Conservation (phyloP, 2,888 invertebrate genomes). For the Incurvaria masculella region DNA sequence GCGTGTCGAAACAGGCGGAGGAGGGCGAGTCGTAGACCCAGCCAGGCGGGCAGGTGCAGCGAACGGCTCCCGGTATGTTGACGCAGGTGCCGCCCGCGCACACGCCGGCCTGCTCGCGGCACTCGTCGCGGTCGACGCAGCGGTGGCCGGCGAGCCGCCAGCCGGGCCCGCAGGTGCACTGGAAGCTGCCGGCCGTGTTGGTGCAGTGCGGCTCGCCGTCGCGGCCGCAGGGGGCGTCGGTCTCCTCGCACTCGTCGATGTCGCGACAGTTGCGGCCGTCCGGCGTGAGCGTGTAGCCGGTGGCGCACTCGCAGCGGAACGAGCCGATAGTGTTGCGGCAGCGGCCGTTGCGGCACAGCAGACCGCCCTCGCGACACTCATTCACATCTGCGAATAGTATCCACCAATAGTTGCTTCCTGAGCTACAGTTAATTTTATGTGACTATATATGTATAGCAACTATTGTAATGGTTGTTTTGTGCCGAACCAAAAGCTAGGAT, state of each 20-base stretch:
- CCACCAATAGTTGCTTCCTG: no score
- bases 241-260: slow-evolving; percentile 72
- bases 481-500: background rate
- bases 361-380: slow-evolving; percentile 80
- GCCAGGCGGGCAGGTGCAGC: slow-evolving; percentile 78
- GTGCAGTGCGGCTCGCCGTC: slow-evolving; percentile 42
- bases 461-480: no score
- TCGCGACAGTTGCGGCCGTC: slow-evolving; percentile 79
- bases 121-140: slow-evolving; percentile 77
- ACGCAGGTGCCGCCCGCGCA: slow-evolving; percentile 80
- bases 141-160: slow-evolving; percentile 62
- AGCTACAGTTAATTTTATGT: no score
- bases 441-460: no score
- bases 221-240: slow-evolving; percentile 34
- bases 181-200: slow-evolving; percentile 48
- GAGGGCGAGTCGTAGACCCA: slow-evolving; percentile 64
- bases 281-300: slow-evolving; percentile 70
- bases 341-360: slow-evolving; percentile 81
- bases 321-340: slow-evolving; percentile 79
- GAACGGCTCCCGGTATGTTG: slow-evolving; percentile 78
- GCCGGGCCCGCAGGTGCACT: slow-evolving; percentile 76
- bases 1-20: slow-evolving; percentile 70
- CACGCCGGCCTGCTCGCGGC: slow-evolving; percentile 64
- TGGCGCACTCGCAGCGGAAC: slow-evolving; percentile 77
- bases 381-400: slow-evolving; percentile 67